Base-by-base conservation (phyloP, 2,888 invertebrate species). In the Hypolimnas misippus region DNA sequence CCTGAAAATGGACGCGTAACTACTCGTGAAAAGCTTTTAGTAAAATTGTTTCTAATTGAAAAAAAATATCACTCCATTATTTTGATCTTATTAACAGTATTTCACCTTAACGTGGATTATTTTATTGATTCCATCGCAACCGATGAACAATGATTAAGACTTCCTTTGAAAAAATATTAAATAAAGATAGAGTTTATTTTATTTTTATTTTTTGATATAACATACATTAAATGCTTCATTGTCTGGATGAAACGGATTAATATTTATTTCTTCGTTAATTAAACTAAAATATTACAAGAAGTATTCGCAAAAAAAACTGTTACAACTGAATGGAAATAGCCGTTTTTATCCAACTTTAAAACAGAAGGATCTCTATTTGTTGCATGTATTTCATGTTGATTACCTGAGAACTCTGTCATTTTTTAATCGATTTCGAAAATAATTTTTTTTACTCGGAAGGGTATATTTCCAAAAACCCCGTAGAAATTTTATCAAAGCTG, bases 11-110 rank as follows among this genome's bases (percentile, higher is more conserved):
- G n/a, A 33, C 12, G 8, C 12, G n/a, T n/a, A n/a, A 38, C n/a
- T n/a, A 38, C n/a, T 12, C 17, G 12, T 44, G 12, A 44, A 44
- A 44, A 44, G 44, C 21, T 44, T 44, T 44, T n/a, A 44, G 21
- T 44, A n/a, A 44, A 44, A 44, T 44, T 44, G 44, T 12, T 44
- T 44, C 10, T 44, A 12, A 12, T 19, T 4, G 42, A 42, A 17
- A 1, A 44, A n/a, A 17, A 19, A 17, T 44, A 44, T 44, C 19
- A 10, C 19, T n/a, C 5, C 5, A 44, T 5, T 21, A 44, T 44
- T 44, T 44, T 42, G 17, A 42, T 19, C 12, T 21, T 44, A 44
- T 44, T 44, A 44, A 44, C 21, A 44, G 10, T 4, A 44, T 21
- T 21, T 10, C 12, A 19, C 4, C 21, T 44, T 44, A 44, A 38